Evolutionary conservation across 2,113 vertebrate species (phyloP), one percentile per base, ranked within the genome.

Genomic region (Blennius ocellaris): DNA sequence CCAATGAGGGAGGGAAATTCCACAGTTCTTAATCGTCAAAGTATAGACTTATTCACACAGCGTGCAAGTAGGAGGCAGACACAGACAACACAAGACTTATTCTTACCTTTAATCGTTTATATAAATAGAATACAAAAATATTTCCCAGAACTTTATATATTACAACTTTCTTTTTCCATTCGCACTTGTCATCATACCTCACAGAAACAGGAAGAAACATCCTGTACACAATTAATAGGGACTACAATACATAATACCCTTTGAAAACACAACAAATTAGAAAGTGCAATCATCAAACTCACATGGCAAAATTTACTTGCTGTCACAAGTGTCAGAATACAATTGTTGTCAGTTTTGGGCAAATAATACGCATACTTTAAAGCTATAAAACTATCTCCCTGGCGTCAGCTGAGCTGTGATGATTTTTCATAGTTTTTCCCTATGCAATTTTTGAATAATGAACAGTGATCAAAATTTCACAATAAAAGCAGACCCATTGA

Each of bases 1-100:
- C 57, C 8, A 54, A n/a, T 7, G n/a, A 8, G n/a, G 1, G n/a
- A 80, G 92, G 90, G 92, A 90, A 93, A 92, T 93, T 93, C 93
- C 93, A 74, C 51, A 39, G 15, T 54, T 77, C 43, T 59, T 12
- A 21, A 55, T 30, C 21, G n/a, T 58, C 45, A 51, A 64, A 30
- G 21, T 30, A 30, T 4, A 30, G 21, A 30, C 21, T 30, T 30
- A 30, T 52, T 17, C 1, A 3, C 39, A 7, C 7, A n/a, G n/a
- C 8, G 8, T 44, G 37, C 41, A 36, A 5, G 36, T 16, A 61
- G 40, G 69, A 80, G 72, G 55, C 44, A 36, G 36, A 5, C 10
- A 7, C 38, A 59, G 4, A 44, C 21, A 51, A 30, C 38, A 12
- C 0, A 1, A 44, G 44, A 41, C 1, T 3, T 41, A 1, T 21